phyloP scores from a whole-genome alignment of 2,888 invertebrate genomes.

The Leptogaster cylindrica region DNA sequence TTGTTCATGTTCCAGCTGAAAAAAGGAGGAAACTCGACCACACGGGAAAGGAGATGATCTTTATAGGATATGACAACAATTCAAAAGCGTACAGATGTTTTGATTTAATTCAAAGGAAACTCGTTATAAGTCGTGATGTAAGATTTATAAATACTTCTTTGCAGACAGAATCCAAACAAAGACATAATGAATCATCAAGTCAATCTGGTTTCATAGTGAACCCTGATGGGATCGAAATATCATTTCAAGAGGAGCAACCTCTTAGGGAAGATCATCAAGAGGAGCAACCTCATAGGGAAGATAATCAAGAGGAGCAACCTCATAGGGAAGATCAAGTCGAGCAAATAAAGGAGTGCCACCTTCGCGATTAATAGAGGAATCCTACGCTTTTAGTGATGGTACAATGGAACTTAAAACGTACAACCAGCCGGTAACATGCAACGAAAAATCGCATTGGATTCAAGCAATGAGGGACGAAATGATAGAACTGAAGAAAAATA shows the following conservation, averaged over 20 bases:
- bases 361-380: slow-evolving; percentile 42
- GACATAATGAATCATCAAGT: not conserved
- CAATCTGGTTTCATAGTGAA: not conserved
- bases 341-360: slow-evolving; percentile 42
- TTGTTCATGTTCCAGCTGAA: slow-evolving; percentile 46
- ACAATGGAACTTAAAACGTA: not conserved
- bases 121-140: slow-evolving; percentile 44
- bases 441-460: slow-evolving; percentile 45
- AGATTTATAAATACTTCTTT: slow-evolving; percentile 25
- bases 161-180: too few species aligned
- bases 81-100: slow-evolving; percentile 50
- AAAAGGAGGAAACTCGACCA: slow-evolving; percentile 48
- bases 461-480: slow-evolving; percentile 51
- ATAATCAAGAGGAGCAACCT: not conserved
- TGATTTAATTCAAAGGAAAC: slow-evolving; percentile 36
- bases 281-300: too few species aligned
- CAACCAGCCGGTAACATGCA: not conserved
- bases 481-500: slow-evolving; percentile 46
- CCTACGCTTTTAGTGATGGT: not conserved
- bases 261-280: not conserved
- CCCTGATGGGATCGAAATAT: not conserved
- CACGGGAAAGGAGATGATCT: slow-evolving; percentile 46
- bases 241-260: not conserved
- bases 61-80: slow-evolving; percentile 47
- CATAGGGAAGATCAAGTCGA: slow-evolving; percentile 13